phyloP scores from a whole-genome alignment of 2,888 invertebrate species.

The Pyrgus malvae region DNA sequence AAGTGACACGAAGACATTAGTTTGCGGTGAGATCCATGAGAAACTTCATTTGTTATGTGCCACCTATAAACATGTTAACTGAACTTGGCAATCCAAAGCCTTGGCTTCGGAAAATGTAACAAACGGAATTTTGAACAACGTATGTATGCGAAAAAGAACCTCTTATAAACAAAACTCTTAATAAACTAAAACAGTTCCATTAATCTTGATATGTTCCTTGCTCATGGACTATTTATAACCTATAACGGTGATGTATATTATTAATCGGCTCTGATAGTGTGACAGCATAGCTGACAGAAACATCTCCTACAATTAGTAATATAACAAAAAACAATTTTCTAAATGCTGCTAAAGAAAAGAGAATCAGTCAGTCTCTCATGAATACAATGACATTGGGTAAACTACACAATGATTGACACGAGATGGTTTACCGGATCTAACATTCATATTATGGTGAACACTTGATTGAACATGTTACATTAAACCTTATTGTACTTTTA shows the following conservation, averaged over 20 bases:
- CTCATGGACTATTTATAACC: slow-evolving; percentile 50
- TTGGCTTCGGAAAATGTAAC: slow-evolving; percentile 39
- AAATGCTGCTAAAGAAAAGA: slow-evolving; percentile 74
- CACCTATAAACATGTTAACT: slow-evolving; percentile 33
- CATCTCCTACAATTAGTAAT: slow-evolving; percentile 51
- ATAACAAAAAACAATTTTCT: slow-evolving; percentile 68
- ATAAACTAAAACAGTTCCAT: slow-evolving; percentile 51
- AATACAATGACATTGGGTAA: slow-evolving; percentile 51
- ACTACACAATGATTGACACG: slow-evolving; percentile 37
- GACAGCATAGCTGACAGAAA: slow-evolving; percentile 36
- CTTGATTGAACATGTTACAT: slow-evolving; percentile 4
- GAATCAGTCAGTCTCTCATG: slow-evolving; percentile 76
- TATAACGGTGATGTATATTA: slow-evolving; percentile 42
- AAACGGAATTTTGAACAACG: slow-evolving; percentile 74
- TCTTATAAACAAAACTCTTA: slow-evolving; percentile 43
- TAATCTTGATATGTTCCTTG: slow-evolving; percentile 72
- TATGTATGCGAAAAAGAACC: slow-evolving; percentile 75
- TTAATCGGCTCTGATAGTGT: slow-evolving; percentile 38
- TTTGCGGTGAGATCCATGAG: slow-evolving; percentile 25
- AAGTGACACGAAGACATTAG: slow-evolving; percentile 3
- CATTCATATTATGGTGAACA: slow-evolving; percentile 5
- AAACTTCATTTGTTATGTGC: slow-evolving; percentile 53
- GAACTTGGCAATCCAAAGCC: slow-evolving; percentile 53
- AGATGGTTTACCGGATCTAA: slow-evolving; percentile 3
- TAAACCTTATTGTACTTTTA: slow-evolving; percentile 9